phyloP scores from a whole-genome alignment of 2,113 vertebrate species.

The Malurus cyaneus region DNA sequence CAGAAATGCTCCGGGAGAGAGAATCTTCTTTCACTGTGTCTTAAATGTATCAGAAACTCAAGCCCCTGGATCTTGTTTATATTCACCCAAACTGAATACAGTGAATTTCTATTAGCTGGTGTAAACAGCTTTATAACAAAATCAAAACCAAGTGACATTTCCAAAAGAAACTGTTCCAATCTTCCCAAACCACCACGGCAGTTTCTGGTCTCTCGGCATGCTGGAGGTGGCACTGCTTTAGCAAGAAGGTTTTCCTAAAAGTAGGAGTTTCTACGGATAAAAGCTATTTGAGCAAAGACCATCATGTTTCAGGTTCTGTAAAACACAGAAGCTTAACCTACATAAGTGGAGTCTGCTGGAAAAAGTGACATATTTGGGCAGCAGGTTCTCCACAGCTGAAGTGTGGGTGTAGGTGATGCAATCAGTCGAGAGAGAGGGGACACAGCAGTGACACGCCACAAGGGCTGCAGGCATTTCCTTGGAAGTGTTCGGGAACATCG shows the following conservation, averaged over 20 bases:
- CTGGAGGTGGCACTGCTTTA: background rate
- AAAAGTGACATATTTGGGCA: background rate
- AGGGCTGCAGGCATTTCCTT: background rate
- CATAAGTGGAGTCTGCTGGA: background rate
- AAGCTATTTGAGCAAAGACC: background rate
- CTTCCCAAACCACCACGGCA: background rate
- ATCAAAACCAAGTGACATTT: background rate
- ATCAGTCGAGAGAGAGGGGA: background rate
- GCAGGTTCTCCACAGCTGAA: background rate
- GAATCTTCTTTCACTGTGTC: background rate
- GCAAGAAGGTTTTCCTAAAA: background rate
- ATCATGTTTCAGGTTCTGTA: background rate
- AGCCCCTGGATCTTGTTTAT: background rate
- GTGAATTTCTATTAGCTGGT: background rate
- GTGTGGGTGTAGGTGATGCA: background rate
- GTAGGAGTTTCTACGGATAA: background rate
- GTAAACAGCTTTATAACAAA: background rate
- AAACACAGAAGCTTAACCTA: background rate
- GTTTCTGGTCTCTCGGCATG: background rate
- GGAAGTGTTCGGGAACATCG: fast-evolving
- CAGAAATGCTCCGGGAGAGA: background rate
- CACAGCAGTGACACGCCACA: background rate
- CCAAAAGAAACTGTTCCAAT: background rate
- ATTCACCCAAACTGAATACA: background rate
- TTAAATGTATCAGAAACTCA: background rate